Conservation (phyloP, 92 coral and sea anemone genomes). For the Palythoa heliodiscus region DNA sequence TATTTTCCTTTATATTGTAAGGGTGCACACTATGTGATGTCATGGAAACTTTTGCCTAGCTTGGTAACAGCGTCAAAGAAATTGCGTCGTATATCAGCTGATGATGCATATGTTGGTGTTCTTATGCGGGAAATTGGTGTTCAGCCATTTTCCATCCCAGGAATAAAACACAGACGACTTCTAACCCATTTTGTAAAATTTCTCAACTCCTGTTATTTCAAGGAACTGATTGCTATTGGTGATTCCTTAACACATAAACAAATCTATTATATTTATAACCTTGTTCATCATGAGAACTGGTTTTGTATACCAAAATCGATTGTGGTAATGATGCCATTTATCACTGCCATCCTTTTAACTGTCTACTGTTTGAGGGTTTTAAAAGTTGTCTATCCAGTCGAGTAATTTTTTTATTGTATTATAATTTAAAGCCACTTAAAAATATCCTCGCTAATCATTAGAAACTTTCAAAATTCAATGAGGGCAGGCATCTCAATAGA, state of each 20-base stretch:
- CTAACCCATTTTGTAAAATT: constrained; percentile 46
- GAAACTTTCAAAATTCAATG: background rate
- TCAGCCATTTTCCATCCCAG: constrained; percentile 54
- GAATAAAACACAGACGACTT: constrained; percentile 57
- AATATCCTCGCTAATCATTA: background rate
- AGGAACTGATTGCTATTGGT: constrained; percentile 67
- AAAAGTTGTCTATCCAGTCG: constrained; percentile 14
- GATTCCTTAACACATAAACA: constrained; percentile 77
- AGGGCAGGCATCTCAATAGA: too few species aligned
- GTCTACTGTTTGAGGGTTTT: constrained; percentile 23
- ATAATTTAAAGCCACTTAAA: background rate
- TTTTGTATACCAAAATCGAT: constrained; percentile 36
- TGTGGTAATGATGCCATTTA: constrained; percentile 14
- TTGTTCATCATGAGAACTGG: constrained; percentile 4
- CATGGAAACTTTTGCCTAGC: constrained; percentile 70
- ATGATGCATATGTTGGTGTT: constrained; percentile 82
- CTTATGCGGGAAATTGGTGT: constrained; percentile 61
- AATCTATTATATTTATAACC: constrained; percentile 65
- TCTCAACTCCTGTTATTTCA: constrained; percentile 70
- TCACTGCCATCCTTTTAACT: constrained; percentile 26
- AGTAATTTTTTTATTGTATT: background rate
- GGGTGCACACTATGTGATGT: constrained; percentile 76
- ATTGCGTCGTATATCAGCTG: constrained; percentile 62
- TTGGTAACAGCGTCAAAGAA: constrained; percentile 63
- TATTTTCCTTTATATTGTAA: constrained; percentile 78